phyloP scores from a whole-genome alignment of 1,140 invertebrate genomes.

The Agrypnia vestita region DNA sequence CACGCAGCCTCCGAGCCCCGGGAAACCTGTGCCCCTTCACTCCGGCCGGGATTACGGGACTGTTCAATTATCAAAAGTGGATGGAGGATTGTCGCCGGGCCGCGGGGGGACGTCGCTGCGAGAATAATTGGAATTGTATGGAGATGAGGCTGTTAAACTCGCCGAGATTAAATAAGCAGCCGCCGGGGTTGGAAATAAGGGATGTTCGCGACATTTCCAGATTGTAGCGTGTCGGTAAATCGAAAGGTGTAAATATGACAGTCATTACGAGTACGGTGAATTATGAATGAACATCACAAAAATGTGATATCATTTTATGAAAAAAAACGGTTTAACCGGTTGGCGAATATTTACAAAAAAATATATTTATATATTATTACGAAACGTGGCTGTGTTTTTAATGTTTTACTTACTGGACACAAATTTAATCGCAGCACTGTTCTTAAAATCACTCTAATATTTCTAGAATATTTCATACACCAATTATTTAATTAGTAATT shows the following conservation, averaged over 20 bases:
- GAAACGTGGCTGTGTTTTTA: too few relatives aligned
- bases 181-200: constrained; percentile 17
- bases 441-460: too few relatives aligned
- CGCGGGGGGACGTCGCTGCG: neutral
- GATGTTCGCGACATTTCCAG: constrained; percentile 11
- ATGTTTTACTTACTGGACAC: too few relatives aligned
- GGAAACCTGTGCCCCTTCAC: neutral
- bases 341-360: too few relatives aligned
- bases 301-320: too few relatives aligned
- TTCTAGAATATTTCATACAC: too few relatives aligned
- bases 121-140: constrained; percentile 43
- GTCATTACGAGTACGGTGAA: too few relatives aligned
- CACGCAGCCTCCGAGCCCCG: constrained; percentile 2
- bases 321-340: too few relatives aligned
- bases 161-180: constrained; percentile 45
- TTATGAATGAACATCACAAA: too few relatives aligned
- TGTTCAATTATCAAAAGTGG: constrained; percentile 51
- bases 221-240: constrained; percentile 24
- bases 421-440: too few relatives aligned
- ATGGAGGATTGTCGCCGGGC: neutral
- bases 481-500: too few relatives aligned
- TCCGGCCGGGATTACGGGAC: constrained; percentile 29
- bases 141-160: constrained; percentile 31
- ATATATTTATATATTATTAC: too few relatives aligned
- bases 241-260: constrained; percentile 29